A percentile compares a stretch with the other conserved stretches of the same genome.
Conservation (phyloP, 2,797 vertebrate species). For the Nannoperca australis region DNA sequence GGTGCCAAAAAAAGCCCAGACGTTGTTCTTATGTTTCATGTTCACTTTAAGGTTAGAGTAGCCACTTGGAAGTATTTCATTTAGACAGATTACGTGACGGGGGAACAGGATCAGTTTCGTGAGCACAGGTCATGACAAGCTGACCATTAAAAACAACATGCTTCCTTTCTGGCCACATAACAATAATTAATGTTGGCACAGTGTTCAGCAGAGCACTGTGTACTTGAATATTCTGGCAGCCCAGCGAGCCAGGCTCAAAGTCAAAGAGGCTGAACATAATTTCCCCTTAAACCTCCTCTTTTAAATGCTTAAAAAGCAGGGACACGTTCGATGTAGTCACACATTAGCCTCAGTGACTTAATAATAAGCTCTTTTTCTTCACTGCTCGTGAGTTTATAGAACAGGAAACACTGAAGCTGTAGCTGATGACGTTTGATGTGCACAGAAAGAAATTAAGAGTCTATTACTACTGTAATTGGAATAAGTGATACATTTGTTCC, state of each 20-base stretch:
- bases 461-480: not conserved
- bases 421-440: not conserved
- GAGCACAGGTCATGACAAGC: not conserved
- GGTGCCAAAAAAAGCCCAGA: not conserved
- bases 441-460: not conserved
- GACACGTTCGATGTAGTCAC: not conserved
- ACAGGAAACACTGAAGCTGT: not conserved
- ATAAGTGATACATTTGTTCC: not conserved
- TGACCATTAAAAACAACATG: conserved; percentile 13
- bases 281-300: conserved; percentile 8
- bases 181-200: conserved; percentile 14
- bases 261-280: conserved; percentile 4
- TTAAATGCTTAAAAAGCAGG: not conserved
- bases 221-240: conserved; percentile 17
- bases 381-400: not conserved
- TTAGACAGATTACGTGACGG: not conserved
- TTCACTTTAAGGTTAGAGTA: conserved; percentile 20
- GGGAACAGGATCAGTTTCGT: conserved; percentile 6
- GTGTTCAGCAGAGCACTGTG: conserved; percentile 5
- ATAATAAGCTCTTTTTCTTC: not conserved
- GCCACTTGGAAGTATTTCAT: conserved; percentile 18
- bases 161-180: not conserved
- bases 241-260: not conserved
- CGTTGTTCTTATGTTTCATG: conserved; percentile 7
- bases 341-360: conserved; percentile 4